Evolutionary conservation across 23 tunicate species (phyloP).

Genomic region (Clavelina lepadiformis): DNA sequence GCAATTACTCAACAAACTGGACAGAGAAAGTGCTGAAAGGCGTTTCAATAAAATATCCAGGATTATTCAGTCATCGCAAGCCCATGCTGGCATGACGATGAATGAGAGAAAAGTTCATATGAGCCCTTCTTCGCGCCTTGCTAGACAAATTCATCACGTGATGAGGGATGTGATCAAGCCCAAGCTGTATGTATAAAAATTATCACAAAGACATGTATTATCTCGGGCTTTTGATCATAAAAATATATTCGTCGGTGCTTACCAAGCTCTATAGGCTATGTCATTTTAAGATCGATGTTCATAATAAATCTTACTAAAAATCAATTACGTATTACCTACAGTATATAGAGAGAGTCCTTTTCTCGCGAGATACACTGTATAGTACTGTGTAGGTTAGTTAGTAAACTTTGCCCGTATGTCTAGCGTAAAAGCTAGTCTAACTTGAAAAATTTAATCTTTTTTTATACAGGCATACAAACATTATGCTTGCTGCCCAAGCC

Average conservation of each 20-base stretch:
- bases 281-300: too few species aligned
- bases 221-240: too few species aligned
- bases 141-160: conserved; percentile 71
- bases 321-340: too few species aligned
- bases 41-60: conserved; percentile 24
- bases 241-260: too few species aligned
- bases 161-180: conserved; percentile 81
- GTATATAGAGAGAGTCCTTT: too few species aligned
- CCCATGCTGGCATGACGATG: conserved; percentile 50
- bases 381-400: neutral
- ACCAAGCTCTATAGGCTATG: too few species aligned
- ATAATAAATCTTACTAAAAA: too few species aligned
- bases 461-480: conserved; percentile 46
- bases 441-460: neutral
- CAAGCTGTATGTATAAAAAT: conserved; percentile 39
- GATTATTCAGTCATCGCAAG: conserved; percentile 23
- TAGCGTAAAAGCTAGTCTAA: neutral
- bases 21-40: conserved; percentile 16
- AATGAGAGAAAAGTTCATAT: conserved; percentile 11
- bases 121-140: conserved; percentile 29
- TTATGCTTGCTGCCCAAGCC: conserved; percentile 58
- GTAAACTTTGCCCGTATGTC: neutral
- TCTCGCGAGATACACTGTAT: neutral
- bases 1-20: conserved; percentile 20
- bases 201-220: neutral